Evolutionary conservation across 2,113 vertebrate species (phyloP), one percentile per base, ranked within the genome.

Genomic region (Eleginops maclovinus): DNA sequence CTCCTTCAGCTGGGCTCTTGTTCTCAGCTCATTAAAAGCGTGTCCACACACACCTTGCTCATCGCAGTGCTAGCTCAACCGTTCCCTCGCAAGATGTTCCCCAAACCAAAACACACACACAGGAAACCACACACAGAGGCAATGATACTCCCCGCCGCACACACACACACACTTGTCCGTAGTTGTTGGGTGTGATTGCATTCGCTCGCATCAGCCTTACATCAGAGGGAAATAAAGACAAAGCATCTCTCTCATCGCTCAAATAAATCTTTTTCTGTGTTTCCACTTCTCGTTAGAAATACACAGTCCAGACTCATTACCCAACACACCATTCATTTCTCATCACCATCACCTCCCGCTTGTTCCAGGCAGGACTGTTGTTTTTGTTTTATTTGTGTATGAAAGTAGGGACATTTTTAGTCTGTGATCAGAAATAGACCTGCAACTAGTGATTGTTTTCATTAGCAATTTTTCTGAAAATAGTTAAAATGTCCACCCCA

Each of bases 11-110:
- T 77, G 58, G n/a, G 59, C 56, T 72, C 75, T 85, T 54, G 69
- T 81, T 84, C 73, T 75, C 86, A 69, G 82, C 86, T 92, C 83
- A 87, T 93, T 93, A 90, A 88, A 87, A 87, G 71, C 74, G 41
- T 82, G 82, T 90, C 86, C 79, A 79, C 77, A 79, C 70, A 79
- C 75, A 80, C 82, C 79, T 80, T 2, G 19, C 84, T 76, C 72
- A 66, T 84, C 75, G 40, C 80, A 75, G 60, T 50, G 70, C 60
- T 63, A 59, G 10, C 87, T 90, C 86, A 80, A 66, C 68, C 81
- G 10, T 84, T 65, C n/a, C 70, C 58, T 77, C 31, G 22, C 87
- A 85, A 89, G 78, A 87, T 90, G 90, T 87, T 87, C 51, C 54
- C 43, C 55, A 31, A 51, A 51, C 28, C 64, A 22, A 51, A 67